A percentile compares a stretch with the other conserved stretches of the same genome.
phyloP scores from a whole-genome alignment of 2,888 invertebrate species.

The Ichneumoninae sp. region DNA sequence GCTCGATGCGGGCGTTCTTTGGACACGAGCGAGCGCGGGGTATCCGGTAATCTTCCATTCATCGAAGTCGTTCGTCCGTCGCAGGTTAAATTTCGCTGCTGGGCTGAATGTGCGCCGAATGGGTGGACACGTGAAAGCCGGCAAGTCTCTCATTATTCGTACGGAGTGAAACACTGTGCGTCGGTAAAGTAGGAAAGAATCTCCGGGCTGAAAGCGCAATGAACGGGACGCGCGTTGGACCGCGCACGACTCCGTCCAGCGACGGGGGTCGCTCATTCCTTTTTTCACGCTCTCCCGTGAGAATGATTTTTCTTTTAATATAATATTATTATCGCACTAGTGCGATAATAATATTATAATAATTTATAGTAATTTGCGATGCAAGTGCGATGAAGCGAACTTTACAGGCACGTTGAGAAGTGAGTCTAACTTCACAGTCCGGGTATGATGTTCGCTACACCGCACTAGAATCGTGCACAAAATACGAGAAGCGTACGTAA shows the following conservation, averaged over 20 bases:
- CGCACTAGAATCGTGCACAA: no score
- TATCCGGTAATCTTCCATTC: slow-evolving; percentile 74
- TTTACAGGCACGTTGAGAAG: no score
- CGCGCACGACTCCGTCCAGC: slow-evolving; percentile 49
- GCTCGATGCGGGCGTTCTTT: slow-evolving; percentile 43
- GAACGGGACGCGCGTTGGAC: slow-evolving; percentile 69
- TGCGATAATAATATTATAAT: no score
- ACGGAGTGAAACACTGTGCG: slow-evolving; percentile 9
- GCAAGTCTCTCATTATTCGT: slow-evolving; percentile 22
- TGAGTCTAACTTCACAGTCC: no score
- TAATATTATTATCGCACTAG: no score
- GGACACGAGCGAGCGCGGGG: slow-evolving; percentile 39
- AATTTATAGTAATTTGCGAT: no score
- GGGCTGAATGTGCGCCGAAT: slow-evolving; percentile 69
- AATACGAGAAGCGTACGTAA: no score
- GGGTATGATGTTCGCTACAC: no score
- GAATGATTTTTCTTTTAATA: slow-evolving; percentile 17
- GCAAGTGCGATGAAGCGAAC: no score
- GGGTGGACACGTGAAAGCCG: slow-evolving; percentile 71
- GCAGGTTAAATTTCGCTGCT: slow-evolving; percentile 76
- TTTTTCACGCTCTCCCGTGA: slow-evolving; percentile 27
- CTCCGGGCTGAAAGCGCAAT: slow-evolving; percentile 68
- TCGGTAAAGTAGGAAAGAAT: slow-evolving; percentile 11
- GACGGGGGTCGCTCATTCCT: slow-evolving; percentile 10
- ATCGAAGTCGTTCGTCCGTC: slow-evolving; percentile 76